phyloP scores from a whole-genome alignment of 1,140 invertebrate genomes.

The Brachionus angularis region DNA sequence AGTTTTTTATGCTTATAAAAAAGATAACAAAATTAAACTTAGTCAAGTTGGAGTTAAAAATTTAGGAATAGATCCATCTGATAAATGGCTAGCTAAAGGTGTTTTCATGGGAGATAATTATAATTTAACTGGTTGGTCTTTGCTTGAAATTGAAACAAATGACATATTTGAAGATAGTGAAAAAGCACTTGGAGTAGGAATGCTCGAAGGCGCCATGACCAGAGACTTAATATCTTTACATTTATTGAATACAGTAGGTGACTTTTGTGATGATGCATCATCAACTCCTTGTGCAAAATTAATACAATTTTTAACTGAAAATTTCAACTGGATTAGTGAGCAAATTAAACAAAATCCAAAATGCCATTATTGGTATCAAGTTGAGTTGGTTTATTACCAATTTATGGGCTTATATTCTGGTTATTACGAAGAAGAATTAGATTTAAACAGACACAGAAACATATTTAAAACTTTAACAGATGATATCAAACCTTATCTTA shows the following conservation, averaged over 20 bases:
- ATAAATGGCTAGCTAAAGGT: conserved; percentile 21
- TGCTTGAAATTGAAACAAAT: conserved; percentile 51
- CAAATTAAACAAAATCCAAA: conserved; percentile 60
- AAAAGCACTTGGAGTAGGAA: conserved; percentile 81
- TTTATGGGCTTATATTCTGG: conserved; percentile 60
- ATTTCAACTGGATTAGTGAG: conserved; percentile 61
- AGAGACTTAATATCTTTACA: conserved; percentile 67
- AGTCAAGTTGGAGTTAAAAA: conserved; percentile 23
- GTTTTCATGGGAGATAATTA: conserved; percentile 34
- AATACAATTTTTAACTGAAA: conserved; percentile 63
- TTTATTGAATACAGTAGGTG: conserved; percentile 71
- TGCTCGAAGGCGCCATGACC: conserved; percentile 68
- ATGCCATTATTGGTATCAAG: conserved; percentile 75
- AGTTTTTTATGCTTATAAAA: conserved; percentile 18
- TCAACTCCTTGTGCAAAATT: conserved; percentile 69
- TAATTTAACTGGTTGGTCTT: conserved; percentile 49
- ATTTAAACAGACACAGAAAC: conserved; percentile 50
- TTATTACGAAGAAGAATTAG: conserved; percentile 50
- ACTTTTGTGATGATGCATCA: conserved; percentile 62
- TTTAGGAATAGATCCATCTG: conserved; percentile 25
- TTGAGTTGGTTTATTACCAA: conserved; percentile 59
- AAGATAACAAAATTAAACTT: neutral
- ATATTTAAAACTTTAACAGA: neutral
- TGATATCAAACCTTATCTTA: conserved; percentile 23
- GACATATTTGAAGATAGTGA: conserved; percentile 59